phyloP scores from a whole-genome alignment of 1,140 invertebrate genomes.

The Aphidius ervi region DNA sequence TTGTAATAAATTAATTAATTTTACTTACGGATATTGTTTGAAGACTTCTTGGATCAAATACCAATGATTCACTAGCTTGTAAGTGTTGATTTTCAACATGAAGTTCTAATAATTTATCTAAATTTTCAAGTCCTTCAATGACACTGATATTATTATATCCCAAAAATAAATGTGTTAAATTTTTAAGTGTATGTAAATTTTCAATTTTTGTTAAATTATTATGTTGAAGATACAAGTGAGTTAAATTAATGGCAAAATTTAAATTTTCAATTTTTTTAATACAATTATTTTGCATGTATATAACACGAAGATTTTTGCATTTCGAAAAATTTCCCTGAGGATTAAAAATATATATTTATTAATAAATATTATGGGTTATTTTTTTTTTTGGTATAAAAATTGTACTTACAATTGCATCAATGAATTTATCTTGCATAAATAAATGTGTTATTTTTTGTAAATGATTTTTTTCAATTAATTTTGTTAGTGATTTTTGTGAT shows the following conservation, averaged over 20 bases:
- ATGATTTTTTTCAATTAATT: slow-evolving; percentile 32
- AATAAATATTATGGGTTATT: slow-evolving; percentile 10
- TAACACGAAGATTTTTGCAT: slow-evolving; percentile 55
- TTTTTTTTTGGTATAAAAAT: slow-evolving; percentile 14
- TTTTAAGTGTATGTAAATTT: slow-evolving; percentile 56
- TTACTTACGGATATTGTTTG: slow-evolving; percentile 57
- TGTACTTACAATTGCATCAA: slow-evolving; percentile 52
- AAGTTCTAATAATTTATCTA: slow-evolving; percentile 60
- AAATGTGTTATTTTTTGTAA: slow-evolving; percentile 50
- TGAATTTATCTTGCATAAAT: slow-evolving; percentile 52
- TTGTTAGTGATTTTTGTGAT: slow-evolving; percentile 34
- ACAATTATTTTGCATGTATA: slow-evolving; percentile 64
- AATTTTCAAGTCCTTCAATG: slow-evolving; percentile 62
- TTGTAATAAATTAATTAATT: slow-evolving; percentile 4
- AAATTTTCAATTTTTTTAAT: slow-evolving; percentile 62
- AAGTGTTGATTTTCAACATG: slow-evolving; percentile 65
- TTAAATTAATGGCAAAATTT: slow-evolving; percentile 56
- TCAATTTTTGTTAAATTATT: slow-evolving; percentile 63
- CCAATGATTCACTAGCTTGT: slow-evolving; percentile 55
- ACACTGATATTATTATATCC: slow-evolving; percentile 65
- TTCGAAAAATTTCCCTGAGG: slow-evolving; percentile 53
- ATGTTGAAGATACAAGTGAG: slow-evolving; percentile 66
- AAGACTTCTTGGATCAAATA: slow-evolving; percentile 63
- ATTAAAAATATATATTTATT: not conserved
- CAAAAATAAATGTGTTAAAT: slow-evolving; percentile 63